Conservation (phyloP, 53 echinoderm and acorn worm genomes). For the Antedon mediterranea region DNA sequence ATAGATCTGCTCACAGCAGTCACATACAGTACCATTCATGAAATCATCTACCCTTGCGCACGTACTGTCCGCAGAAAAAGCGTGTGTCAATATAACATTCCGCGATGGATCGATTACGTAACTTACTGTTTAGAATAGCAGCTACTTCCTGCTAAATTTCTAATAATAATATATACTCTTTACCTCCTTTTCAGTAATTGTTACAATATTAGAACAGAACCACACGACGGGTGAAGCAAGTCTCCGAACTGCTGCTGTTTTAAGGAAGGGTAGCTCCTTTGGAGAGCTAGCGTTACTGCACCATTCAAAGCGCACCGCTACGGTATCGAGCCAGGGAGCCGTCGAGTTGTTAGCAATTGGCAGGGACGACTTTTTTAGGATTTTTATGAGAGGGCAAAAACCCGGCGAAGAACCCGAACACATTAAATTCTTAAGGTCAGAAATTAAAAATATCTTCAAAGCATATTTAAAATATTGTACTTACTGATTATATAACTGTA, state of each 20-base stretch:
- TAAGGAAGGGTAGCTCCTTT: constrained; percentile 83
- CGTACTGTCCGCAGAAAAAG: too few species aligned
- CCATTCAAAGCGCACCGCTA: constrained; percentile 72
- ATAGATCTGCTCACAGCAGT: too few species aligned
- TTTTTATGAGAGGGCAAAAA: constrained; percentile 85
- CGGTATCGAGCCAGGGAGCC: constrained; percentile 73
- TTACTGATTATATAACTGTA: too few species aligned
- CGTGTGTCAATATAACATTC: too few species aligned
- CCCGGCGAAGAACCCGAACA: constrained; percentile 86
- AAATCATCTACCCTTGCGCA: too few species aligned
- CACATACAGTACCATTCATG: too few species aligned
- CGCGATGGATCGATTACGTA: too few species aligned
- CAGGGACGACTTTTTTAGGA: constrained; percentile 89
- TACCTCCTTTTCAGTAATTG: constrained; percentile 76
- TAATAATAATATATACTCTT: too few species aligned
- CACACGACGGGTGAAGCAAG: constrained; percentile 46
- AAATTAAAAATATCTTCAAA: too few species aligned
- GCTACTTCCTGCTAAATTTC: too few species aligned
- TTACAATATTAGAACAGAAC: constrained; percentile 67
- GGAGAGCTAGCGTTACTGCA: constrained; percentile 89
- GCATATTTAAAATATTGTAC: too few species aligned
- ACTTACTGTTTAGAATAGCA: too few species aligned
- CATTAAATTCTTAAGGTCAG: constrained; percentile 58
- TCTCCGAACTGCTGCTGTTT: constrained; percentile 68
- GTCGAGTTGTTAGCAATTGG: constrained; percentile 80